A percentile compares a stretch with the other conserved stretches of the same genome.
phyloP scores from a whole-genome alignment of 1,140 invertebrate species.

The Drosophila serrata region DNA sequence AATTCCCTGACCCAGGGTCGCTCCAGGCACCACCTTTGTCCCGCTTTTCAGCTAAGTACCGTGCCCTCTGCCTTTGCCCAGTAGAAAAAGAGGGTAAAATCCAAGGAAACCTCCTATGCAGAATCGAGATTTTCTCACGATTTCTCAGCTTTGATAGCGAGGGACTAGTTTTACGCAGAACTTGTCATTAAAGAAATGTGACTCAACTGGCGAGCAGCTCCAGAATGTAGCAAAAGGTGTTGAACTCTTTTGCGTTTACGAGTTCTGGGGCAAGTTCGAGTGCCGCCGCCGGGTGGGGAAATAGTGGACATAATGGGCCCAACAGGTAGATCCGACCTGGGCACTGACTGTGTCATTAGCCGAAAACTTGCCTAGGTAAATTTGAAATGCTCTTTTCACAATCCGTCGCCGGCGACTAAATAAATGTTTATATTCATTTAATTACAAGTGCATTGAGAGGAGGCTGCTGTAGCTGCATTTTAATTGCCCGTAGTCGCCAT shows the following conservation, averaged over 20 bases:
- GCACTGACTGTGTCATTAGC: conserved; percentile 61
- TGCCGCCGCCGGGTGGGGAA: conserved; percentile 27
- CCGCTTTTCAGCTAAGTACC: conserved; percentile 62
- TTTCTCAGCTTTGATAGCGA: conserved; percentile 67
- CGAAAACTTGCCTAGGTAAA: conserved; percentile 66
- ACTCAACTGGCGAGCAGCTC: conserved; percentile 32
- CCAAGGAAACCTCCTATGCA: conserved; percentile 55
- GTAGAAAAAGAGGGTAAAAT: conserved; percentile 28
- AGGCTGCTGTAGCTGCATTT: conserved; percentile 64
- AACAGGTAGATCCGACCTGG: conserved; percentile 65
- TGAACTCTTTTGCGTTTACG: conserved; percentile 73
- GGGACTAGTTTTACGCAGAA: conserved; percentile 77
- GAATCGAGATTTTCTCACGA: conserved; percentile 77
- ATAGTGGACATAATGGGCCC: conserved; percentile 34
- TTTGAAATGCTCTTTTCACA: conserved; percentile 61
- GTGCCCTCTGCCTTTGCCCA: conserved; percentile 11
- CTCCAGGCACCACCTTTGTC: conserved; percentile 71
- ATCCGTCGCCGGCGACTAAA: conserved; percentile 56
- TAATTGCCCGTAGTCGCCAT: conserved; percentile 69
- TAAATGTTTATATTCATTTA: conserved; percentile 83
- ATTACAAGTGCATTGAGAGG: conserved; percentile 72
- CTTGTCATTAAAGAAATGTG: conserved; percentile 70
- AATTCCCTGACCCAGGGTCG: conserved; percentile 69
- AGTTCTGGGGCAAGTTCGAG: conserved; percentile 52
- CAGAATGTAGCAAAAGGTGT: conserved; percentile 63